phyloP scores from a whole-genome alignment of 1,140 invertebrate genomes.

The Palaemon carinicauda region DNA sequence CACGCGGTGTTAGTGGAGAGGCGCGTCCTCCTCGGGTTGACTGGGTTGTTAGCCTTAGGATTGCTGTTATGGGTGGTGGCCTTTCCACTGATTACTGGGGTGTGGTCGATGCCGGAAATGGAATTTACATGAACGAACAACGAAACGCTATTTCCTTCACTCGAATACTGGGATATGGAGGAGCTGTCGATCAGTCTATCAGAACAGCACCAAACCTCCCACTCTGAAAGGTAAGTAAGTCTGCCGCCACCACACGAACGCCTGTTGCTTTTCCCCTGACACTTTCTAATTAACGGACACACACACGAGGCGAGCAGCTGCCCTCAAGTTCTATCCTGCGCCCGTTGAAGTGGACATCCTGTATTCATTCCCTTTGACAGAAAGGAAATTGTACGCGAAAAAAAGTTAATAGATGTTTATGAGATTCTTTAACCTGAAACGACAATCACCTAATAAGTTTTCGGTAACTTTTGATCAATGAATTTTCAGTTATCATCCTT shows the following conservation, averaged over 20 bases:
- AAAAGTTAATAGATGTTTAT: no score
- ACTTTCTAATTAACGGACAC: no score
- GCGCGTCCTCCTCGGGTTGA: slow-evolving; percentile 75
- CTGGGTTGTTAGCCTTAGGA: slow-evolving; percentile 73
- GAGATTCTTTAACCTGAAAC: no score
- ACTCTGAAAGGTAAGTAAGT: slow-evolving; percentile 55
- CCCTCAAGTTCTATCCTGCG: no score
- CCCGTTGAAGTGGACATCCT: no score
- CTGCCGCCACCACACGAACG: background rate
- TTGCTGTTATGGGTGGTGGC: slow-evolving; percentile 78
- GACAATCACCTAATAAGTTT: no score
- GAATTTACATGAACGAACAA: slow-evolving; percentile 70
- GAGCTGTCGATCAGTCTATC: slow-evolving; percentile 67
- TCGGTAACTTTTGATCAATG: no score
- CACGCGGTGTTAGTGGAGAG: slow-evolving; percentile 67
- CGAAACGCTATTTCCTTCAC: slow-evolving; percentile 69
- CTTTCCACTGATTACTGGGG: slow-evolving; percentile 80
- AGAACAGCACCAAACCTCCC: slow-evolving; percentile 46
- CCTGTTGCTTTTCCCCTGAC: background rate
- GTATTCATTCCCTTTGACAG: no score
- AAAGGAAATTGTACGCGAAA: no score
- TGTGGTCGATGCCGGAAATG: slow-evolving; percentile 69
- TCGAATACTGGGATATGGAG: slow-evolving; percentile 77
- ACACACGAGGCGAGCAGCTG: no score
- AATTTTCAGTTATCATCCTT: no score